phyloP scores from a whole-genome alignment of 2,113 vertebrate species.

The Oncorhynchus clarkii region DNA sequence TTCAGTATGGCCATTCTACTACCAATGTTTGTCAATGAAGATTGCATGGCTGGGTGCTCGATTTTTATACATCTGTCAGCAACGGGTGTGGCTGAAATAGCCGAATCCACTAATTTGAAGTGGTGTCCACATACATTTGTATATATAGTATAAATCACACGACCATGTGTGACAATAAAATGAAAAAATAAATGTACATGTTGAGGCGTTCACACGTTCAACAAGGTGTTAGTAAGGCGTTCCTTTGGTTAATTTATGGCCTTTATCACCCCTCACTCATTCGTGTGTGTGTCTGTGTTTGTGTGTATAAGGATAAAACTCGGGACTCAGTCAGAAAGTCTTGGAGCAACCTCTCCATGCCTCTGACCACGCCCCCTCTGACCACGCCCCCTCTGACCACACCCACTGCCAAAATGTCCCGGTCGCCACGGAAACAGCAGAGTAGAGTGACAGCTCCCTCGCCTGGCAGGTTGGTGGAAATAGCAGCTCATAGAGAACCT shows the following conservation, averaged over 20 bases:
- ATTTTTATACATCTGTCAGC: too few species aligned
- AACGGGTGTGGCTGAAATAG: too few species aligned
- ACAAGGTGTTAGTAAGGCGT: not conserved
- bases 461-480: slow-evolving; percentile 80
- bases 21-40: too few species aligned
- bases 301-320: slow-evolving; percentile 65
- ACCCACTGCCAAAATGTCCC: slow-evolving; percentile 68
- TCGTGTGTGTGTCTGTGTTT: slow-evolving; percentile 17
- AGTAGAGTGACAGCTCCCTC: slow-evolving; percentile 76
- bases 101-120: too few species aligned
- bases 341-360: slow-evolving; percentile 76
- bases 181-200: too few species aligned
- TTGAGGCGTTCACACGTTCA: too few species aligned
- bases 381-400: slow-evolving; percentile 59
- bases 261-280: not conserved
- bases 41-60: too few species aligned
- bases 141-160: too few species aligned
- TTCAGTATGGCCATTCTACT: too few species aligned
- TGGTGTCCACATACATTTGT: too few species aligned
- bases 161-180: too few species aligned
- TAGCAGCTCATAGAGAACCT: not conserved
- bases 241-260: not conserved
- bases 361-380: slow-evolving; percentile 35
- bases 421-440: slow-evolving; percentile 77
- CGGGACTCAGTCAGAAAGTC: slow-evolving; percentile 76